Conservation (phyloP, 2,888 invertebrate species). For the Aspidapion aeneum region DNA sequence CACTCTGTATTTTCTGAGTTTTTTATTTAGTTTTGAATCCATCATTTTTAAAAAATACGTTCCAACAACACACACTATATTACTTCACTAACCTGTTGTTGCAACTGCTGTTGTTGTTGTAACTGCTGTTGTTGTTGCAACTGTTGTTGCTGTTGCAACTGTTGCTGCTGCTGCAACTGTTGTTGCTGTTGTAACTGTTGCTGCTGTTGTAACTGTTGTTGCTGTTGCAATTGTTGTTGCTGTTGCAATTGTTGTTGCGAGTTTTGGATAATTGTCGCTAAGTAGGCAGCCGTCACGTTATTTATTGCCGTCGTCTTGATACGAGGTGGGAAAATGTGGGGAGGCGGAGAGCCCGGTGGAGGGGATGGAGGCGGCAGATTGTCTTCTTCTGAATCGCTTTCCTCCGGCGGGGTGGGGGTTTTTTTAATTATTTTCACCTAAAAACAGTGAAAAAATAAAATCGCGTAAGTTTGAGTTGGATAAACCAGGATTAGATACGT, state of each 20-base stretch:
- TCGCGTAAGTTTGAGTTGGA: no score
- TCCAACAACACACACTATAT: no score
- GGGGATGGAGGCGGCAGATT: constrained; percentile 58
- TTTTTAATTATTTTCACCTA: constrained; percentile 33
- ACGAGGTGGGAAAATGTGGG: constrained; percentile 52
- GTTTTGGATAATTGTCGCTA: constrained; percentile 20
- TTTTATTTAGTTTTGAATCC: no score
- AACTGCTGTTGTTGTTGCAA: neutral
- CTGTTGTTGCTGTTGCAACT: neutral
- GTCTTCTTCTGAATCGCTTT: constrained; percentile 50
- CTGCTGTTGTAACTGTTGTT: constrained; percentile 9
- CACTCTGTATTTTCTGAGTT: no score
- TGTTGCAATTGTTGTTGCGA: constrained; percentile 14
- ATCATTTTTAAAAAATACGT: no score
- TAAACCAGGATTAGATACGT: no score
- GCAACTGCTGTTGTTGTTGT: neutral
- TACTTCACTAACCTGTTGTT: no score
- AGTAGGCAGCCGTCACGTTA: constrained; percentile 34
- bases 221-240: constrained; percentile 8
- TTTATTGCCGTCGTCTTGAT: constrained; percentile 41
- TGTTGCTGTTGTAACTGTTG: constrained; percentile 14
- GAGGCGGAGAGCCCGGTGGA: constrained; percentile 58
- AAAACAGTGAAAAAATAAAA: constrained; percentile 10
- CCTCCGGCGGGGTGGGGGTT: constrained; percentile 18
- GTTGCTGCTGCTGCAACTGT: constrained; percentile 5